phyloP scores from a whole-genome alignment of 2,797 vertebrate genomes.

The Aythya fuligula region DNA sequence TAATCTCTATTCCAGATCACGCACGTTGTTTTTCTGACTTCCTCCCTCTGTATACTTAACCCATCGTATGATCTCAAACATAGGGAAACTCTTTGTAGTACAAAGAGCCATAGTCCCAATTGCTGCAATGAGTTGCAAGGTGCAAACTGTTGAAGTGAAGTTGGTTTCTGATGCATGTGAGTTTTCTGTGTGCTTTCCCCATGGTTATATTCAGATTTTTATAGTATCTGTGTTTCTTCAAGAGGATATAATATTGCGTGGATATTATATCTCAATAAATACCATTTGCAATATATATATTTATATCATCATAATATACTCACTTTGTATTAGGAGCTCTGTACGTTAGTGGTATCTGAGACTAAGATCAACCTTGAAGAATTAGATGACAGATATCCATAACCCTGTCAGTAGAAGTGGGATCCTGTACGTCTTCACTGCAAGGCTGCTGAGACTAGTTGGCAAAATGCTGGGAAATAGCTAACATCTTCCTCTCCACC shows the following conservation, averaged over 20 bases:
- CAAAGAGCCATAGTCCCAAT: neutral
- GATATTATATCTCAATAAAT: neutral
- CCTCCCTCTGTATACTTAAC: slow-evolving; percentile 35
- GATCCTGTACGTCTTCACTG: neutral
- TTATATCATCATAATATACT: neutral
- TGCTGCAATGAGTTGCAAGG: neutral
- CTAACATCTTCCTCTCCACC: neutral
- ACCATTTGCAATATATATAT: neutral
- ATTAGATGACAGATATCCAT: neutral
- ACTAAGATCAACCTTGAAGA: neutral
- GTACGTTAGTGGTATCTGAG: neutral
- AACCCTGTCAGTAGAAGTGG: neutral
- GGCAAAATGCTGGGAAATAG: neutral
- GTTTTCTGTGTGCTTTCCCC: neutral
- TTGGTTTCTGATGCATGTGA: neutral
- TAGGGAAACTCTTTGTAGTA: neutral
- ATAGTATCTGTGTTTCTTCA: neutral
- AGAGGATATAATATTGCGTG: neutral
- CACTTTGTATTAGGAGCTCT: neutral
- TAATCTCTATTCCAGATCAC: slow-evolving; percentile 34
- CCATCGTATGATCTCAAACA: neutral
- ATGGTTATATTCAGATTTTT: neutral
- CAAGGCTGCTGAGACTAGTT: neutral
- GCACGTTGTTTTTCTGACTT: slow-evolving; percentile 36
- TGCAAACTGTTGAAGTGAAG: neutral